Evolutionary conservation across 2,113 vertebrate genomes (phyloP).

Genomic region (Phylloscopus trochiloides): DNA sequence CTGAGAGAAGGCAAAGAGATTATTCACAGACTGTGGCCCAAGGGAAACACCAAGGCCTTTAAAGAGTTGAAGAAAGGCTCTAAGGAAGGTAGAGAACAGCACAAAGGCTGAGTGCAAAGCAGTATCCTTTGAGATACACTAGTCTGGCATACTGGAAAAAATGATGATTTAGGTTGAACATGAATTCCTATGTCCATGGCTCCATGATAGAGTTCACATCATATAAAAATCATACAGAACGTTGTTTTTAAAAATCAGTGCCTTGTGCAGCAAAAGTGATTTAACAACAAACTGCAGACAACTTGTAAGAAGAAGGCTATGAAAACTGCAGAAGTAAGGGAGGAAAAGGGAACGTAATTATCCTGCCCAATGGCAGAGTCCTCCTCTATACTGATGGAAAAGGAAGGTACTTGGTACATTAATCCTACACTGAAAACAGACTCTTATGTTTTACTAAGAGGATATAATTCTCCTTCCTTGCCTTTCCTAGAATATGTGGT

Average conservation of each 20-base stretch:
- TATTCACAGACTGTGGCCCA: not conserved
- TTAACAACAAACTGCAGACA: not conserved
- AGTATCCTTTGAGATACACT: not conserved
- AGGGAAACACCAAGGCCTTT: not conserved
- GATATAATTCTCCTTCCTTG: not conserved
- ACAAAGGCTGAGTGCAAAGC: not conserved
- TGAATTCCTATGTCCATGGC: not conserved
- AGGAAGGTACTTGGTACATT: not conserved
- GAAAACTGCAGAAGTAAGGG: not conserved
- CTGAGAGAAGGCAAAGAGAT: not conserved
- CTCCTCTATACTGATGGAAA: not conserved
- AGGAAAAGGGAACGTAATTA: fast-evolving
- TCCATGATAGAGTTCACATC: not conserved
- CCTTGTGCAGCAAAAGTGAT: not conserved
- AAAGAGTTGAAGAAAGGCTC: not conserved
- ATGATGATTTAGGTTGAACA: not conserved
- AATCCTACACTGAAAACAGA: not conserved
- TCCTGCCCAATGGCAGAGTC: not conserved
- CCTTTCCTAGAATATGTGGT: not conserved
- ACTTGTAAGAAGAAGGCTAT: not conserved
- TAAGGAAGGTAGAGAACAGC: not conserved
- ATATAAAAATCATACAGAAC: not conserved
- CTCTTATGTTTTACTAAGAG: not conserved
- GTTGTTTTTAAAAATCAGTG: not conserved
- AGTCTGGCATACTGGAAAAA: not conserved